Base-by-base conservation (phyloP, 2,113 vertebrate species). In the Pangasianodon gigas region DNA sequence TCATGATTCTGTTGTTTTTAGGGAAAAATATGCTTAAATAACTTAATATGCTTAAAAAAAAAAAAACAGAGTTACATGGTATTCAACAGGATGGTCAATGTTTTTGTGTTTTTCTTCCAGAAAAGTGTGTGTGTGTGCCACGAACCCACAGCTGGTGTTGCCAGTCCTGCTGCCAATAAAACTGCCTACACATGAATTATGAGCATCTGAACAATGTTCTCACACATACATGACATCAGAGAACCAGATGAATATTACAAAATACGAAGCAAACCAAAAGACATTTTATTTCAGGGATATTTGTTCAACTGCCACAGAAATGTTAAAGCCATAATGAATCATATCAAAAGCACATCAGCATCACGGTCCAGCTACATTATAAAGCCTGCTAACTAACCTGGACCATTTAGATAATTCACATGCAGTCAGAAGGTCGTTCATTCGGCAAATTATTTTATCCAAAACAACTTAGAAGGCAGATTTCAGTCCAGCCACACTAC, bases 211-310 rank as follows among this genome's bases (percentile, higher is more conserved):
- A 48, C 62, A 69, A 85, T 69, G 62, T 69, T n/a, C 62, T 37
- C 58, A 65, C 54, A 37, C 46, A n/a, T 44, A 67, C 10, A 82
- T 6, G 37, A 79, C 44, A n/a, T 41, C 71, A 75, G 19, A 41
- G 37, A 65, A 46, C 6, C 44, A 41, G 32, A 86, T n/a, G n/a
- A 26, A 86, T 56, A 89, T 51, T 32, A 83, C 21, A 79, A 91
- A 81, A 10, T 60, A 41, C 83, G 81, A 37, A 81, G 65, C 81
- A 90, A 80, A 94, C 92, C 93, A 87, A 92, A 92, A 90, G 91
- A 92, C 1, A 80, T 88, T 94, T 96, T 95, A 96, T 96, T 96
- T 94, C 95, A 91, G 80, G 90, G 93, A 93, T 41, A 94, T 94
- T 93, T 86, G 93, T 95, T 91, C 93, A 94, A 93, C 93, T 93